A percentile compares a stretch with the other conserved stretches of the same genome.
Evolutionary conservation across 30 jellyfish, hydroid and myxozoan species (phyloP).

Genomic region (Chrysaora quinquecirrha): DNA sequence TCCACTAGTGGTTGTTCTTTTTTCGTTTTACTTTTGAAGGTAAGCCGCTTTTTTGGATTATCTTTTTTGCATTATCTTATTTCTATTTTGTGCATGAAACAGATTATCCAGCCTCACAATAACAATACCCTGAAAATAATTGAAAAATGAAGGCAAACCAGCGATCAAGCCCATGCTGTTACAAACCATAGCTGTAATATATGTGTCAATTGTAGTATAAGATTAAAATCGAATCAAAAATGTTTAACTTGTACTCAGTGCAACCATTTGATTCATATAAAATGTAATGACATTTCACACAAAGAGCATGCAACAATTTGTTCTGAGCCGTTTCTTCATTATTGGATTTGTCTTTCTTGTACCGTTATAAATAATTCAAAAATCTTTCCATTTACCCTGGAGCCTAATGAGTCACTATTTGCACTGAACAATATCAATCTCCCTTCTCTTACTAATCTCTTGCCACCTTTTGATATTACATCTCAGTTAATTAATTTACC

Average conservation of each 20-base stretch:
- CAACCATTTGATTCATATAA: slow-evolving; percentile 40
- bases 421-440: slow-evolving; percentile 46
- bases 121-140: slow-evolving; percentile 25
- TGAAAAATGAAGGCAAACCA: slow-evolving; percentile 21
- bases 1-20: slow-evolving; percentile 14
- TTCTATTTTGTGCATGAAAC: slow-evolving; percentile 2
- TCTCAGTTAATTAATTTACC: slow-evolving; percentile 28
- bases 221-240: slow-evolving; percentile 29
- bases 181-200: slow-evolving; percentile 6
- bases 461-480: slow-evolving; percentile 29
- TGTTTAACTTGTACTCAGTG: slow-evolving; percentile 40
- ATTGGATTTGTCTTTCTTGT: slow-evolving; percentile 46
- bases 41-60: slow-evolving; percentile 10
- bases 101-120: slow-evolving; percentile 19
- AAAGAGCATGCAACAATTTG: slow-evolving; percentile 27
- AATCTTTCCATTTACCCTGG: slow-evolving; percentile 48
- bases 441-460: slow-evolving; percentile 41
- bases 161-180: slow-evolving; percentile 25
- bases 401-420: slow-evolving; percentile 39
- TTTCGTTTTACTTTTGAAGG: background rate
- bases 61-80: no score
- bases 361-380: slow-evolving; percentile 21
- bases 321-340: slow-evolving; percentile 22
- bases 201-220: slow-evolving; percentile 30
- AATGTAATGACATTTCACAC: slow-evolving; percentile 47